Percentiles rank a stretch among this genome's conserved stretches.
Evolutionary conservation across 2,888 invertebrate species (phyloP).

Genomic region (Xanthia icteritia): DNA sequence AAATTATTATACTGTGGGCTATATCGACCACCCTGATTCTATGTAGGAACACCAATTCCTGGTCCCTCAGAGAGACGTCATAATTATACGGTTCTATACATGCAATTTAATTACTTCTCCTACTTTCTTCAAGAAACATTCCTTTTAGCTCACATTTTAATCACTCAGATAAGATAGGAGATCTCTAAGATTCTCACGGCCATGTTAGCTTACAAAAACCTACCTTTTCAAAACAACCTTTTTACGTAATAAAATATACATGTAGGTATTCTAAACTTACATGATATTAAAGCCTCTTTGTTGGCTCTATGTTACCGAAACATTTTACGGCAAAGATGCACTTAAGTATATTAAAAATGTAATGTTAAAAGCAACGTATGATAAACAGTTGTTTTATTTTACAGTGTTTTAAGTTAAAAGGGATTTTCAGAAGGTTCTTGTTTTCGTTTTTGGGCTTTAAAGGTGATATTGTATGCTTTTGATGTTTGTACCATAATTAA

Average conservation of each 20-base stretch:
- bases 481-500: background rate
- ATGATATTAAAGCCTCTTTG: constrained; percentile 50
- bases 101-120: background rate
- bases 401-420: constrained; percentile 43
- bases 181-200: background rate
- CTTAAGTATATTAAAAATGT: constrained; percentile 78
- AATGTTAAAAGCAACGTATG: constrained; percentile 62
- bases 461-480: constrained; percentile 8
- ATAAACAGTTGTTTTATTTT: constrained; percentile 51
- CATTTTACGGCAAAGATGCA: constrained; percentile 63
- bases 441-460: constrained; percentile 4
- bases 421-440: constrained; percentile 30
- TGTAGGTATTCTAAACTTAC: constrained; percentile 39
- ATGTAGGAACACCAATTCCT: too few species aligned
- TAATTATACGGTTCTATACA: background rate
- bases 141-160: constrained; percentile 9
- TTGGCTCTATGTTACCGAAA: constrained; percentile 43
- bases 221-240: constrained; percentile 13
- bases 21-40: background rate
- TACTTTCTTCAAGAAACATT: background rate
- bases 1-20: background rate
- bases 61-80: background rate
- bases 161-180: background rate
- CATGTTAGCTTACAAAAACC: background rate
- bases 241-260: constrained; percentile 45